Evolutionary conservation across 2,888 invertebrate species (phyloP), one percentile per base, ranked within the genome.

Genomic region (Deilephila porcellus): DNA sequence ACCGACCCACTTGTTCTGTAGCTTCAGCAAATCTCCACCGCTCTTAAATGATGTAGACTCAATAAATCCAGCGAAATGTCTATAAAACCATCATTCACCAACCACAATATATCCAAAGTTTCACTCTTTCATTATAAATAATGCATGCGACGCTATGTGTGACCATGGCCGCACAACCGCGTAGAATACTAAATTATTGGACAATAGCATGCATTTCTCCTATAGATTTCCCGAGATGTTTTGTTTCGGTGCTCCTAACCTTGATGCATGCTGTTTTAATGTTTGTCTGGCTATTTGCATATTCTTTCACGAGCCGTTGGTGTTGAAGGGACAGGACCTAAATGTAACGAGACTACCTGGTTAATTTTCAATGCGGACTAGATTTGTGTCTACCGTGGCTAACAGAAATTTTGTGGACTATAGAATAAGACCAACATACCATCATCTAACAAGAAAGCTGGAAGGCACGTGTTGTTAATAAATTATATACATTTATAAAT

Each of bases 61-160:
- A 11, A 14, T 45, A 45, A 45, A 45, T 11, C 45, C 20, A 64
- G 25, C 25, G 25, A 67, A 67, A 17, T 67, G 25, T 6, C 32
- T 3, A 56, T 70, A 25, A 25, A 29, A 11, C 29, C 6, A 63
- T 56, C 63, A 52, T 64, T 72, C 63, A 29, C 62, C 32, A 14
- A 32, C 32, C 37, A 62, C 59, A 63, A 67, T 73, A 45, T 67
- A 52, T 67, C 67, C 77, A 81, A 88, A 87, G 88, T 93, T 93
- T 93, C 93, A 93, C 93, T 93, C 86, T 90, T 89, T 87, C 88
- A 73, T 81, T 83, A 91, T 93, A 89, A 90, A 93, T 93, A 91
- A 93, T 93, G 86, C 91, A 92, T 90, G 81, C 73, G 77, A 73
- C 80, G 81, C 74, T 77, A 76, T 82, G 78, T 82, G 53, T 77